phyloP scores from a whole-genome alignment of 2,797 vertebrate species.

The Orientallactaga sibirica region DNA sequence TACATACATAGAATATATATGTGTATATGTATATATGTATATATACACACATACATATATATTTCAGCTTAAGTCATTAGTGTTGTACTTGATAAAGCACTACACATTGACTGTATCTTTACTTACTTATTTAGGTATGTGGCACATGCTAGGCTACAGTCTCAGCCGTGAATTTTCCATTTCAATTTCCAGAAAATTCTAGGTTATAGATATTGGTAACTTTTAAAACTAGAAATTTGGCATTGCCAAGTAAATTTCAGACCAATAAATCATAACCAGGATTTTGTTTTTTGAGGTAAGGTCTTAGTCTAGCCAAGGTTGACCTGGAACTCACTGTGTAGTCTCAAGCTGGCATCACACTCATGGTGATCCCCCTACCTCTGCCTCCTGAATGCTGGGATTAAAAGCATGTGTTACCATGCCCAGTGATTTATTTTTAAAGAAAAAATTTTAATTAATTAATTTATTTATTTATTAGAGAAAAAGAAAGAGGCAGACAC shows the following conservation, averaged over 20 bases:
- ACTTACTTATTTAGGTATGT: neutral
- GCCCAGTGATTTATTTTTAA: no score
- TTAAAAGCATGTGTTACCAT: no score
- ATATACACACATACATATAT: neutral
- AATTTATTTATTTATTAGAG: no score
- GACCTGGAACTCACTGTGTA: no score
- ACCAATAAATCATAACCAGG: slow-evolving; percentile 1
- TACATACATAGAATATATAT: no score
- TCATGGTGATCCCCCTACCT: no score
- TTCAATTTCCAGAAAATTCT: slow-evolving; percentile 47
- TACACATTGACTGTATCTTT: neutral
- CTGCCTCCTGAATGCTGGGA: no score
- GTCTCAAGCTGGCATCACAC: no score
- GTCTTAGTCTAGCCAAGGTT: no score
- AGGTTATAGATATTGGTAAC: slow-evolving; percentile 21
- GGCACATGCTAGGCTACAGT: neutral
- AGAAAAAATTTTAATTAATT: no score
- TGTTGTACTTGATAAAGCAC: slow-evolving; percentile 37
- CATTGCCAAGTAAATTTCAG: slow-evolving; percentile 53
- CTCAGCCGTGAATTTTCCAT: neutral
- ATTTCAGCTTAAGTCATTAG: slow-evolving; percentile 36
- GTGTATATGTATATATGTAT: no score
- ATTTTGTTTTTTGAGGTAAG: neutral
- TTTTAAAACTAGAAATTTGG: slow-evolving; percentile 26
- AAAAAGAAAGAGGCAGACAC: no score